Evolutionary conservation across 1,140 invertebrate genomes (phyloP).

Genomic region (Lepidurus couesii): DNA sequence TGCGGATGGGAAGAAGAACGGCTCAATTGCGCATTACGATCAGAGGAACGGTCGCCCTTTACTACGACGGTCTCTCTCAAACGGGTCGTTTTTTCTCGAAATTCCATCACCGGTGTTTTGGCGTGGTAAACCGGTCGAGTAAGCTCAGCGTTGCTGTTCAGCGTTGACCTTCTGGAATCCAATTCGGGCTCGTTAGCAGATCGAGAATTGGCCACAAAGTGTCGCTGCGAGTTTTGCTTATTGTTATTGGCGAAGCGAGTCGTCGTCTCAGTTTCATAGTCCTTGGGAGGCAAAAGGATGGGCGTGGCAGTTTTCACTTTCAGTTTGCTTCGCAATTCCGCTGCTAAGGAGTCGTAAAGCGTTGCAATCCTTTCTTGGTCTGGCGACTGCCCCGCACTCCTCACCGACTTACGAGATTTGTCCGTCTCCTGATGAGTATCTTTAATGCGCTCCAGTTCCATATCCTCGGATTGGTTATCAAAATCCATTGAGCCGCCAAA

Average conservation of each 20-base stretch:
- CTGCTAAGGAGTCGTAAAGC: slow-evolving; percentile 84
- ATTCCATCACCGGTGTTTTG: background rate
- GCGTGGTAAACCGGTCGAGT: background rate
- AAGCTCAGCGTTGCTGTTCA: background rate
- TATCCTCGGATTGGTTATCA: background rate
- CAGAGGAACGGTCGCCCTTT: slow-evolving; percentile 26
- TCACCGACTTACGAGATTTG: slow-evolving; percentile 41
- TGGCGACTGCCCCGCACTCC: slow-evolving; percentile 20
- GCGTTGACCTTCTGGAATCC: background rate
- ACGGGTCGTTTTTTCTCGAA: background rate
- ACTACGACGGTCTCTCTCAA: background rate
- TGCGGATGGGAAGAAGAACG: slow-evolving; percentile 6
- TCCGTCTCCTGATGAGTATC: background rate
- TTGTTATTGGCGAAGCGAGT: slow-evolving; percentile 36
- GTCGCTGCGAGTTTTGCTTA: slow-evolving; percentile 34
- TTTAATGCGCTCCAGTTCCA: background rate
- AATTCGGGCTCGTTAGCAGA: background rate
- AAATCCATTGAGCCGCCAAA: slow-evolving; percentile 27
- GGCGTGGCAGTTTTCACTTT: slow-evolving; percentile 52
- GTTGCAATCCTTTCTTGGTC: slow-evolving; percentile 55
- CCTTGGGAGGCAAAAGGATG: slow-evolving; percentile 78
- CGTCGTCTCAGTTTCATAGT: slow-evolving; percentile 64
- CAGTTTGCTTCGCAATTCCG: slow-evolving; percentile 80
- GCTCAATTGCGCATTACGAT: slow-evolving; percentile 31
- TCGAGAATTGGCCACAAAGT: background rate